Evolutionary conservation across 2,888 invertebrate species (phyloP).

Genomic region (Rapana venosa): DNA sequence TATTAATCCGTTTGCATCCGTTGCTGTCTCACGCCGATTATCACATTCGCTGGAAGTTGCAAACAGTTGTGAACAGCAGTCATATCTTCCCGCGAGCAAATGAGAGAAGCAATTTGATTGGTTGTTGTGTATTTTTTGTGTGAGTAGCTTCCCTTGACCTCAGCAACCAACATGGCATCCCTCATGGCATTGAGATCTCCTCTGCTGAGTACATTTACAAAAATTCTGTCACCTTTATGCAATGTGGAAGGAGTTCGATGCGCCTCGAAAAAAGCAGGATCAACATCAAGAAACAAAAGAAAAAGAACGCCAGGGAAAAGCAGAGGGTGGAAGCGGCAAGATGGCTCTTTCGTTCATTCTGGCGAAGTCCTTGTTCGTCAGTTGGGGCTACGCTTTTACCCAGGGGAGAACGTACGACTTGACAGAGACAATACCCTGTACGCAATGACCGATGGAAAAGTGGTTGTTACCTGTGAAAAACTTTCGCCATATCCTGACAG

Average conservation of each 20-base stretch:
- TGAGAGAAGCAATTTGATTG: conserved; percentile 20
- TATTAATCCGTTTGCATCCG: not conserved
- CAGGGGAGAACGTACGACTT: conserved; percentile 76
- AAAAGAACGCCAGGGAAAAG: conserved; percentile 61
- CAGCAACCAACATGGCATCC: conserved; percentile 37
- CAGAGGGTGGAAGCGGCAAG: conserved; percentile 66
- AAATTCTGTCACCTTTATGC: conserved; percentile 25
- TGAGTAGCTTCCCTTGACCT: conserved; percentile 27
- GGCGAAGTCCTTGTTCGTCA: conserved; percentile 73
- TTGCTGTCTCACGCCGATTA: not conserved
- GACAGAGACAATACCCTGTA: conserved; percentile 86
- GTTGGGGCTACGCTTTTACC: conserved; percentile 71
- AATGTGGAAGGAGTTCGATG: conserved; percentile 46
- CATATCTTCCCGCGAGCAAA: conserved; percentile 36
- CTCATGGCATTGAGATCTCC: conserved; percentile 39
- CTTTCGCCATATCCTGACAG: conserved; percentile 89
- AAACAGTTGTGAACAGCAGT: conserved; percentile 7
- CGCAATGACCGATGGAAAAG: conserved; percentile 88
- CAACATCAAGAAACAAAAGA: conserved; percentile 61
- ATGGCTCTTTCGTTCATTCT: conserved; percentile 74
- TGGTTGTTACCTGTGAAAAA: conserved; percentile 89
- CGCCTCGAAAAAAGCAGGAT: conserved; percentile 66
- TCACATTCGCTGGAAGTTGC: not conserved
- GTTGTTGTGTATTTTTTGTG: not conserved
- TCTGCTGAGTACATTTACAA: conserved; percentile 14